phyloP scores from a whole-genome alignment of 2,797 vertebrate species.

The Bradypodion pumilum region DNA sequence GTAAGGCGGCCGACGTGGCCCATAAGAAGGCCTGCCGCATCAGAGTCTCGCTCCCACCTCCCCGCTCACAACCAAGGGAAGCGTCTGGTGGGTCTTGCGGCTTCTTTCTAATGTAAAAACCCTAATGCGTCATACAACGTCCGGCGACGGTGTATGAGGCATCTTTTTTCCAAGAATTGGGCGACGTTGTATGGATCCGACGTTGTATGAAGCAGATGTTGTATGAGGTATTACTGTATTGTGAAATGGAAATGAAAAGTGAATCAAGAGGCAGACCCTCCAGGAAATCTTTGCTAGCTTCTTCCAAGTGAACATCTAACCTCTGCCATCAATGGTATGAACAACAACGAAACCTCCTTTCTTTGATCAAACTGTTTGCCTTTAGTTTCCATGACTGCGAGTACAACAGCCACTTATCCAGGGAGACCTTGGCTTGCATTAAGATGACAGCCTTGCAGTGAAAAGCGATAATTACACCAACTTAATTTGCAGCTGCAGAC shows the following conservation, averaged over 20 bases:
- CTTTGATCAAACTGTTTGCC: background rate
- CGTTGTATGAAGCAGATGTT: too few species aligned
- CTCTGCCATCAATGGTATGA: background rate
- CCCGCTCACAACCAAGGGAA: too few species aligned
- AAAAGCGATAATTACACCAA: background rate
- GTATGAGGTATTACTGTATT: too few species aligned
- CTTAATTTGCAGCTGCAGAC: slow-evolving; percentile 9
- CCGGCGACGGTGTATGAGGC: too few species aligned
- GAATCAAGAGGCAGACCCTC: background rate
- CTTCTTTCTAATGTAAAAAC: too few species aligned
- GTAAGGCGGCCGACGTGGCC: too few species aligned
- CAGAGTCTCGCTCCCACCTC: too few species aligned
- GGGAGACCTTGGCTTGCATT: slow-evolving; percentile 4
- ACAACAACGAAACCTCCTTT: background rate
- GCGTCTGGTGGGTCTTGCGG: too few species aligned
- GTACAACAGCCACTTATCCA: slow-evolving; percentile 8
- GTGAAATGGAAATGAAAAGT: background rate
- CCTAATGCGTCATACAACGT: too few species aligned
- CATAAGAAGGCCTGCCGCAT: too few species aligned
- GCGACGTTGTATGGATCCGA: too few species aligned
- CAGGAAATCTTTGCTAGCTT: background rate
- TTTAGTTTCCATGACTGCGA: slow-evolving; percentile 8
- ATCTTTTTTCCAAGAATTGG: too few species aligned
- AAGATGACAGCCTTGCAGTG: background rate
- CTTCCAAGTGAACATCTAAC: background rate